Evolutionary conservation across 2,888 invertebrate species (phyloP).

Genomic region (Orthosia gothica): DNA sequence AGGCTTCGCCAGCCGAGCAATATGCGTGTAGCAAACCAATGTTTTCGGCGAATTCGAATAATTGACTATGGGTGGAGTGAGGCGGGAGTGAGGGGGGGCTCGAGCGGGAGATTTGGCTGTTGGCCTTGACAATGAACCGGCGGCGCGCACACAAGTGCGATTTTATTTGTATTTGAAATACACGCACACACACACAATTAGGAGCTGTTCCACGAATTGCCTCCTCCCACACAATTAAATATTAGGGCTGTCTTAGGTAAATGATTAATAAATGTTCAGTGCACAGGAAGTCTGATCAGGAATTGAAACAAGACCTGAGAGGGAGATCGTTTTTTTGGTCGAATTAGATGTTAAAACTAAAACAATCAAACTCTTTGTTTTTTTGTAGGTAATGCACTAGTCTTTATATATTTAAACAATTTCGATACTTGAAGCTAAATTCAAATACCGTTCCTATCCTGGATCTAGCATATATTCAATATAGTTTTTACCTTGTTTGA

Average conservation of each 20-base stretch:
- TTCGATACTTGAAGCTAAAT: not conserved
- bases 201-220: conserved; percentile 87
- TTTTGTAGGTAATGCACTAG: not conserved
- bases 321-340: conserved; percentile 11
- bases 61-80: conserved; percentile 81
- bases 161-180: conserved; percentile 79
- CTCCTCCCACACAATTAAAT: conserved; percentile 86
- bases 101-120: conserved; percentile 90
- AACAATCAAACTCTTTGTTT: not conserved
- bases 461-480: conserved; percentile 1
- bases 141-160: conserved; percentile 85
- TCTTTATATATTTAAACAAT: not conserved
- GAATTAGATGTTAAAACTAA: conserved; percentile 21
- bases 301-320: conserved; percentile 33
- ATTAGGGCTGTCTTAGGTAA: conserved; percentile 80
- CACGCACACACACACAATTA: conserved; percentile 80
- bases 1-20: conserved; percentile 75
- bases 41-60: conserved; percentile 84
- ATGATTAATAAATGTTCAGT: conserved; percentile 54
- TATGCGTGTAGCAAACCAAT: conserved; percentile 77
- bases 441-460: not conserved
- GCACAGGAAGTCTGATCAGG: conserved; percentile 60
- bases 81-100: conserved; percentile 83
- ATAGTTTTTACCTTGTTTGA: not conserved
- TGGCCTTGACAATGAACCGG: conserved; percentile 91